Evolutionary conservation across 2,888 invertebrate genomes (phyloP), one percentile per base, ranked within the genome.

Genomic region (Caenorhabditis uteleia): DNA sequence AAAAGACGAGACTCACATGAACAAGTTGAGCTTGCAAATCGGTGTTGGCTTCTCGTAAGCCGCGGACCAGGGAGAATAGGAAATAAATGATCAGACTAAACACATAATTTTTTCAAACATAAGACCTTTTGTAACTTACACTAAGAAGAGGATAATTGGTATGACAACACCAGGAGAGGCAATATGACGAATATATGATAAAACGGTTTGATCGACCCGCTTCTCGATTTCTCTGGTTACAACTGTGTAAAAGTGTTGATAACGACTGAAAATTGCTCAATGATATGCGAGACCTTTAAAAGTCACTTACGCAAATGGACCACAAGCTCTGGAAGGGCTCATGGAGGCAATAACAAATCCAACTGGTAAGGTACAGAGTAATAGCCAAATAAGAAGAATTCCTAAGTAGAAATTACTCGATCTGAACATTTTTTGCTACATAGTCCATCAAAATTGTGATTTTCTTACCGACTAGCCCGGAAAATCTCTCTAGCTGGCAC

Each of bases 401-500:
- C 74, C 58, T 69, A 93, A 88, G 84, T 97, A 97, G 84, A 97
- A 97, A 83, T 97, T 97, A 84, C 94, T 95, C n/a, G 83, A 83
- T 58, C 82, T 80, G 62, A 48, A 74, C 51, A 42, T 36, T 44
- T 20, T 14, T 36, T 8, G 7, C 14, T 16, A 47, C 16, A 29
- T 29, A 14, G 3, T 34, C 8, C 34, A 7, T 12, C 39, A 7
- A 2, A 25, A 2, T 8, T 14, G 14, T n/a, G n/a, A 16, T 40
- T 23, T 33, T n/a, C 34, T 21, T 33, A 84, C 68, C 82, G 73
- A 46, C 84, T 85, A 0, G 93, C 92, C 82, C 91, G 88, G 84
- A 93, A 94, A 12, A 95, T 91, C 0, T 93, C 90, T 86, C 93
- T 91, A 81, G 93, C 93, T 0, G 95, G 95, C 0, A 95, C 93